Conservation (phyloP, 2,888 invertebrate genomes). For the Leptarthrus brevirostris region DNA sequence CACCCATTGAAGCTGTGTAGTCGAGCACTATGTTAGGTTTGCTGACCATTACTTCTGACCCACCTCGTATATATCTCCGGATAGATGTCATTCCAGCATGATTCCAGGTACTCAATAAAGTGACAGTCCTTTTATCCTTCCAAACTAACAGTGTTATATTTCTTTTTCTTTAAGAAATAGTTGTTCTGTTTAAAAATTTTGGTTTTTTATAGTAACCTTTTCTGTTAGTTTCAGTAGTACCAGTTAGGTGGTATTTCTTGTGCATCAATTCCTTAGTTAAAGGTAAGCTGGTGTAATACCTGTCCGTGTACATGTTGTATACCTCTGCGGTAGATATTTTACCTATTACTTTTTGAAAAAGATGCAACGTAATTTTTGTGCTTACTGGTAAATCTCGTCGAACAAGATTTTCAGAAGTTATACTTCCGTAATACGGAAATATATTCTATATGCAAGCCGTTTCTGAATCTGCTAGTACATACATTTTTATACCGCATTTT, state of each 20-base stretch:
- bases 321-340: slow-evolving; percentile 3
- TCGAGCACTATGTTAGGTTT: neutral
- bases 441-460: neutral
- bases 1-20: neutral
- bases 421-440: neutral
- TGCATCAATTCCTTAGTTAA: neutral
- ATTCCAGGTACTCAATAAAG: slow-evolving; percentile 3
- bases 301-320: slow-evolving; percentile 1
- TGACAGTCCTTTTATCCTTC: slow-evolving; percentile 13
- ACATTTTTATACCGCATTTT: neutral
- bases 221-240: slow-evolving; percentile 18
- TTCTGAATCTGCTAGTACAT: neutral
- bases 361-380: slow-evolving; percentile 1
- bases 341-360: too few relatives aligned
- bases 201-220: slow-evolving; percentile 1
- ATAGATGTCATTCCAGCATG: slow-evolving; percentile 1
- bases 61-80: slow-evolving; percentile 3
- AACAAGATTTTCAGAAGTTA: slow-evolving; percentile 13
- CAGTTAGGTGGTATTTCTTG: slow-evolving; percentile 13
- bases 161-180: slow-evolving; percentile 1
- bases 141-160: slow-evolving; percentile 6
- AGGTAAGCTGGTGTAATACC: slow-evolving; percentile 12
- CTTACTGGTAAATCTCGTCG: neutral
- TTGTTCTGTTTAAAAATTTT: neutral
- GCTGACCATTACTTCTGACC: neutral